Conservation (phyloP, 2,888 invertebrate species). For the Achlya flavicornis region DNA sequence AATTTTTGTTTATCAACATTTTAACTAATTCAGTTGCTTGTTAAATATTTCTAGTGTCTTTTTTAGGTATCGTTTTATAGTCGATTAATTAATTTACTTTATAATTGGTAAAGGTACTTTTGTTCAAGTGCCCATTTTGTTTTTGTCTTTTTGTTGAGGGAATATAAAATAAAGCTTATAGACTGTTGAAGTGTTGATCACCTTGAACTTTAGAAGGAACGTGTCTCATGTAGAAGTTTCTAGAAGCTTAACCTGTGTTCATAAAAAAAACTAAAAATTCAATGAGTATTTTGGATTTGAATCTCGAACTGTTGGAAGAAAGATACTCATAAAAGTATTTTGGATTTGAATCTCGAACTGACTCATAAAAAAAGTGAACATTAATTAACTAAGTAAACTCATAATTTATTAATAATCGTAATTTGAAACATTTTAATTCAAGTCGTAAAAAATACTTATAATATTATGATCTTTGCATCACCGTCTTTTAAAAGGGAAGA, state of each 20-base stretch:
- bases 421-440: no score
- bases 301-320: background rate
- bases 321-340: no score
- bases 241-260: background rate
- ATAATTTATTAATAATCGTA: no score
- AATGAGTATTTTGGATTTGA: background rate
- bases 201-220: slow-evolving; percentile 8
- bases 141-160: background rate
- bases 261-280: background rate
- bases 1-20: background rate
- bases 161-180: background rate
- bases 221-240: background rate
- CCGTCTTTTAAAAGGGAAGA: no score
- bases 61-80: background rate
- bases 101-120: background rate
- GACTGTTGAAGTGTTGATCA: slow-evolving; percentile 3
- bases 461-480: no score
- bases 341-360: no score
- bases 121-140: background rate
- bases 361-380: background rate
- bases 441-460: no score
- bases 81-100: no score
- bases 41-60: no score
- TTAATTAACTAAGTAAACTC: background rate
- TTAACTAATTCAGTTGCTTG: no score